Evolutionary conservation across 2,113 vertebrate species (phyloP).

Genomic region (Tragelaphus scriptus): DNA sequence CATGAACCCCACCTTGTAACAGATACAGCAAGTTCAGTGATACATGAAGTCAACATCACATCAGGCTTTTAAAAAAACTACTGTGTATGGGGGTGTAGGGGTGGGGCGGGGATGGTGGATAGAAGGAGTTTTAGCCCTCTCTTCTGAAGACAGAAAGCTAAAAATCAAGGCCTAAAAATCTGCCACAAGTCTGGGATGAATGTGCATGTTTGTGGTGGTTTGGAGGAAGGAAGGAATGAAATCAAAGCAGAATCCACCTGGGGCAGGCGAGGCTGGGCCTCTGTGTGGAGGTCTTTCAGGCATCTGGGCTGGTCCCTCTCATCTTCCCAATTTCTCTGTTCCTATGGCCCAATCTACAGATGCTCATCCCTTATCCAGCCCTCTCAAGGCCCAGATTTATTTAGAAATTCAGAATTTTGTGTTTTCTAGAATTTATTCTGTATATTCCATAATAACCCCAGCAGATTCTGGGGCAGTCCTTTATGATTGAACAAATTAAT

Average conservation of each 20-base stretch:
- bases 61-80: neutral
- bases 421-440: neutral
- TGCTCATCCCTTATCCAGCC: neutral
- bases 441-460: neutral
- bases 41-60: neutral
- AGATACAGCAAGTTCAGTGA: neutral
- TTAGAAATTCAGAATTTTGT: neutral
- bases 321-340: neutral
- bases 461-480: neutral
- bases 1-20: neutral
- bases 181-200: neutral
- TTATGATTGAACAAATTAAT: neutral
- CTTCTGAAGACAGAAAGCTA: neutral
- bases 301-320: neutral
- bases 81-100: neutral
- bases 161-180: neutral
- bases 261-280: neutral
- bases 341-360: neutral
- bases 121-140: neutral
- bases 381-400: neutral
- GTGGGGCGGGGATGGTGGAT: accelerated
- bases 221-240: neutral
- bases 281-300: neutral
- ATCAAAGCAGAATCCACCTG: neutral
- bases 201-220: neutral